Evolutionary conservation across 1,140 invertebrate species (phyloP).

Genomic region (Pogonus chalceus): DNA sequence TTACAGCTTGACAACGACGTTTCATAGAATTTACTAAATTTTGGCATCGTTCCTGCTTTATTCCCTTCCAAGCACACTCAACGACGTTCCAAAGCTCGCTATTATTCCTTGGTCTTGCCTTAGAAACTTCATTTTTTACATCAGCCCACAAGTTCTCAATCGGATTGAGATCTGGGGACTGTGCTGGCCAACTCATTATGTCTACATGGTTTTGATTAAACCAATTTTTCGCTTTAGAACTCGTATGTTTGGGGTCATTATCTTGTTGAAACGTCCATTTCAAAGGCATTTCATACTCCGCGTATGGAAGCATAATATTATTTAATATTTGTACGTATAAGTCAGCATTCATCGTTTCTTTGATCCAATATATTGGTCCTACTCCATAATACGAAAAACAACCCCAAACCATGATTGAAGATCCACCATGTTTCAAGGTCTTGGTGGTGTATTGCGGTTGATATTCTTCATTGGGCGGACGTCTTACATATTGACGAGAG

Average conservation of each 20-base stretch:
- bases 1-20: neutral
- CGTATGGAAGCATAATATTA: slow-evolving; percentile 20
- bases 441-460: slow-evolving; percentile 17
- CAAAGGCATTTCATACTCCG: slow-evolving; percentile 21
- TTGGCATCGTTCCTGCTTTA: neutral
- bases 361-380: slow-evolving; percentile 17
- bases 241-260: slow-evolving; percentile 27
- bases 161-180: slow-evolving; percentile 29
- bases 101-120: slow-evolving; percentile 14
- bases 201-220: slow-evolving; percentile 15
- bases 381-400: slow-evolving; percentile 20
- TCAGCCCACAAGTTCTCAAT: slow-evolving; percentile 27
- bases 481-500: no score
- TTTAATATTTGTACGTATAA: slow-evolving; percentile 19
- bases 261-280: slow-evolving; percentile 24
- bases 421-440: slow-evolving; percentile 24
- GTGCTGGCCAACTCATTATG: slow-evolving; percentile 25
- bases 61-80: neutral
- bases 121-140: slow-evolving; percentile 1
- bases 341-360: slow-evolving; percentile 17
- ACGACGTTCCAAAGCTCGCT: neutral
- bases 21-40: neutral
- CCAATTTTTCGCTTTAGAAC: slow-evolving; percentile 15
- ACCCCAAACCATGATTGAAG: slow-evolving; percentile 20
- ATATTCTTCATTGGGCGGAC: slow-evolving; percentile 11